A percentile compares a stretch with the other conserved stretches of the same genome.
Evolutionary conservation across 2,113 vertebrate genomes (phyloP).

Genomic region (Menura novaehollandiae): DNA sequence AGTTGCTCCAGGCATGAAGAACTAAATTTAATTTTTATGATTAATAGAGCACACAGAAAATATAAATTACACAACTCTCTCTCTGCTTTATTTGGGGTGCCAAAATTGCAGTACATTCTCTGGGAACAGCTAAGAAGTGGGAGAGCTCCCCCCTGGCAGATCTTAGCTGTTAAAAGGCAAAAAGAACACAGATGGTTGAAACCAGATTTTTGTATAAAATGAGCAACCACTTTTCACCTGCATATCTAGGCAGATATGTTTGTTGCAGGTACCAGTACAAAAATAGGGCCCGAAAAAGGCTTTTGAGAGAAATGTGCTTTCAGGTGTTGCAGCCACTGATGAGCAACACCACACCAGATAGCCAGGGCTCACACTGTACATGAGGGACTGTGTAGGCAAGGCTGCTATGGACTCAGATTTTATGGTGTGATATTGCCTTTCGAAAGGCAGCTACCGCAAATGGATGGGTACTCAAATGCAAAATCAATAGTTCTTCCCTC

Average conservation of each 20-base stretch:
- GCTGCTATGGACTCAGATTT: neutral
- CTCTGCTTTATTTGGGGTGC: neutral
- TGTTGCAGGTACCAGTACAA: neutral
- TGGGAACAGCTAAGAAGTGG: neutral
- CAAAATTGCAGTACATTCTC: neutral
- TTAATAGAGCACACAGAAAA: neutral
- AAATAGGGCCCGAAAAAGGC: neutral
- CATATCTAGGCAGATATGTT: neutral
- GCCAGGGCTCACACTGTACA: neutral
- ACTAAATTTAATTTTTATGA: neutral
- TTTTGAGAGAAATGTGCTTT: neutral
- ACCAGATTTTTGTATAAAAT: neutral
- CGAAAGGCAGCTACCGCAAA: neutral
- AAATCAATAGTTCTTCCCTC: neutral
- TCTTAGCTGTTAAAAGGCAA: neutral
- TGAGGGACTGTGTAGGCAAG: neutral
- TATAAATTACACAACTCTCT: neutral
- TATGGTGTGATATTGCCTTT: neutral
- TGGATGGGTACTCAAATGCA: neutral
- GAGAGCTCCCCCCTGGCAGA: neutral
- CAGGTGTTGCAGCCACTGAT: neutral
- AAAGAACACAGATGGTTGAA: conserved; percentile 2
- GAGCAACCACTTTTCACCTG: neutral
- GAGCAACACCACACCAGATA: neutral
- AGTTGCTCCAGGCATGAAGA: neutral